These are phyloP conservation scores for Pararge aegeria DNA, from an alignment of 1,140 invertebrate species.

Conservation along the genomic window DNA sequence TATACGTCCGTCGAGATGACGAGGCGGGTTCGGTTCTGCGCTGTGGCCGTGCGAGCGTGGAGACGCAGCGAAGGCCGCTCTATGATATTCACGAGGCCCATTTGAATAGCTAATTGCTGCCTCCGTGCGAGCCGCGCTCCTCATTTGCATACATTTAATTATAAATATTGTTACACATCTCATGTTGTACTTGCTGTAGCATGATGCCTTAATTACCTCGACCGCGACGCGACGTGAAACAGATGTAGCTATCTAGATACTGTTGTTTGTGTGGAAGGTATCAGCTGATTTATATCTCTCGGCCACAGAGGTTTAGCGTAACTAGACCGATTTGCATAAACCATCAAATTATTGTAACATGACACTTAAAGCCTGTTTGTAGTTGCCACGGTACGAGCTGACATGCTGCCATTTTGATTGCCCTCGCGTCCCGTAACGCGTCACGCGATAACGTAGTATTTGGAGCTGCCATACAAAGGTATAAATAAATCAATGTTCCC, in stretches of 20 bases:
- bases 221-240: slow-evolving; percentile 12
- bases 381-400: too few species aligned
- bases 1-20: too few species aligned
- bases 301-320: not conserved
- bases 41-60: too few species aligned
- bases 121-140: slow-evolving; percentile 15
- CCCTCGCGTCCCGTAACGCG: too few species aligned
- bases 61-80: too few species aligned
- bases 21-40: too few species aligned
- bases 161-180: slow-evolving; percentile 28
- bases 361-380: not conserved
- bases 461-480: too few species aligned
- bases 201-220: slow-evolving; percentile 27
- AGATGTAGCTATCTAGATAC: slow-evolving; percentile 27
- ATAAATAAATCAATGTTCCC: too few species aligned
- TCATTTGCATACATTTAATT: slow-evolving; percentile 30
- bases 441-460: too few species aligned
- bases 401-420: too few species aligned
- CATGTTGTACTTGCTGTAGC: slow-evolving; percentile 20
- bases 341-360: not conserved
- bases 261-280: slow-evolving; percentile 9
- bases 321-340: not conserved
- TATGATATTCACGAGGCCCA: too few species aligned
- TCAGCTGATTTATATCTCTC: slow-evolving; percentile 17
- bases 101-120: slow-evolving; percentile 27